These are phyloP conservation scores for Pterophyllum scalare DNA, from an alignment of 2,113 vertebrate genomes.

Conservation along the genomic window DNA sequence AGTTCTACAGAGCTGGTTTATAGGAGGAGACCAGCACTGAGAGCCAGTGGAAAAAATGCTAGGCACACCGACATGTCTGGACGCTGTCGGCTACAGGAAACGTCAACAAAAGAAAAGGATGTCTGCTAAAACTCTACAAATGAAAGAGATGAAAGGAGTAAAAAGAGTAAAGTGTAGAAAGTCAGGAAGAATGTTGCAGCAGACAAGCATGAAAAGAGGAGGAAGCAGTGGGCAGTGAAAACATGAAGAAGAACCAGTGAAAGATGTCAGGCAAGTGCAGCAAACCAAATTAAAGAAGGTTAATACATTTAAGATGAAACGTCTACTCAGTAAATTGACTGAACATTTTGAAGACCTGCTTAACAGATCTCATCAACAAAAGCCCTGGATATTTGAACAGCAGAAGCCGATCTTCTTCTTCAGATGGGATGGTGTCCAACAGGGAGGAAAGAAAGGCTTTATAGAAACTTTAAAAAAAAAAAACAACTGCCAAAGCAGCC, in stretches of 20 bases:
- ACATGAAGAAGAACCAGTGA: neutral
- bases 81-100: neutral
- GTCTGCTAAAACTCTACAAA: neutral
- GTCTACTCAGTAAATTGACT: neutral
- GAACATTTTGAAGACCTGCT: neutral
- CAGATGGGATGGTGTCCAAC: neutral
- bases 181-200: neutral
- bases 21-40: neutral
- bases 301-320: neutral
- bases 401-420: too few relatives aligned
- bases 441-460: neutral
- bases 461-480: neutral
- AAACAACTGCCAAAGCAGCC: rapidly evolving
- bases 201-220: neutral
- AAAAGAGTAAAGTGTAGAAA: neutral
- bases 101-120: neutral
- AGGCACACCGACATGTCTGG: neutral
- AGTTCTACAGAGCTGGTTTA: neutral
- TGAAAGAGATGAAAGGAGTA: neutral
- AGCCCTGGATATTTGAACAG: neutral
- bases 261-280: neutral
- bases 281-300: neutral
- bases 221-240: neutral
- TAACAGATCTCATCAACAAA: neutral
- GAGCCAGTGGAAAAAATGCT: neutral